Evolutionary conservation across 2,888 invertebrate species (phyloP).

Genomic region (Myopa testacea): DNA sequence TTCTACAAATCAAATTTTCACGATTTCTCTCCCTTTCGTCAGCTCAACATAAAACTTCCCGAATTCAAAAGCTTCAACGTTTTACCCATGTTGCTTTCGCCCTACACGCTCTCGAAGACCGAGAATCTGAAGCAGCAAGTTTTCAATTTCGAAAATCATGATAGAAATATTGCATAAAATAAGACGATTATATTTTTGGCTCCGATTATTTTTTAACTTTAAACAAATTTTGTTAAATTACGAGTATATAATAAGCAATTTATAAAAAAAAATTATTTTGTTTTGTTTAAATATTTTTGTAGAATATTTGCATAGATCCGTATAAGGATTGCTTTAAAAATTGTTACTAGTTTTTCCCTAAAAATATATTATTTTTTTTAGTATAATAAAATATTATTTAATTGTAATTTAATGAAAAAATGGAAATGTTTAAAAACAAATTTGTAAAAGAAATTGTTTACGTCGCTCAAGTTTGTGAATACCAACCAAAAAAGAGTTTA

Average conservation of each 20-base stretch:
- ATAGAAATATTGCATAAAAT: constrained; percentile 63
- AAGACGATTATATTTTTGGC: constrained; percentile 31
- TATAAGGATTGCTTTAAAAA: neutral
- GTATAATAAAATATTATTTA: constrained; percentile 19
- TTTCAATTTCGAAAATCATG: constrained; percentile 64
- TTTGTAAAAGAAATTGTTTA: constrained; percentile 42
- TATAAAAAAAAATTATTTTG: constrained; percentile 19
- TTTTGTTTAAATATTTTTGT: neutral
- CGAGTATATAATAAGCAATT: constrained; percentile 7
- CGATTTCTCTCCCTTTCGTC: constrained; percentile 34
- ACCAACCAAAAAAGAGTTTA: neutral
- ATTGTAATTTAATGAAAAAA: constrained; percentile 33
- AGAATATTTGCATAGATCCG: constrained; percentile 7
- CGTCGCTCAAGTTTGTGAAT: constrained; percentile 26
- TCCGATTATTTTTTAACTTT: constrained; percentile 14
- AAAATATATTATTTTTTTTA: constrained; percentile 1
- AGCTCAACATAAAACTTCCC: constrained; percentile 63
- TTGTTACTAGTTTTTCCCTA: neutral
- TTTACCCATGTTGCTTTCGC: constrained; percentile 63
- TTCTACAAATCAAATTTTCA: neutral
- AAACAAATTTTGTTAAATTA: constrained; percentile 22
- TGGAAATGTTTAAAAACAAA: constrained; percentile 21
- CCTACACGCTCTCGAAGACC: constrained; percentile 65
- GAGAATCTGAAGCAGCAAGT: constrained; percentile 65
- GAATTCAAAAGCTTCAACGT: constrained; percentile 62